phyloP scores from a whole-genome alignment of 2,888 invertebrate genomes.

The Hemaris fuciformis region DNA sequence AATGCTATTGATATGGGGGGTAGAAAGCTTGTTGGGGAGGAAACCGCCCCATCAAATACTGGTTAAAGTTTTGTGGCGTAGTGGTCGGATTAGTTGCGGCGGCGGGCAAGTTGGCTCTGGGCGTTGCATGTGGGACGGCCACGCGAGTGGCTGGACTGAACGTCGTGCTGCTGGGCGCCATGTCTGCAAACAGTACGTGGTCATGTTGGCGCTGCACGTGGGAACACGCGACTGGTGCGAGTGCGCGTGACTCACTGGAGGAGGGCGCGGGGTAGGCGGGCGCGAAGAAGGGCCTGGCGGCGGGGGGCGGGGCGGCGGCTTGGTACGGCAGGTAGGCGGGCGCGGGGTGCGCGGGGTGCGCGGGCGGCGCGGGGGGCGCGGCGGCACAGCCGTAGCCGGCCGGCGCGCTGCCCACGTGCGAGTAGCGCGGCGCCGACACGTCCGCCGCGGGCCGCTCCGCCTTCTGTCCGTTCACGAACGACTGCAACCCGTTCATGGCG shows the following conservation, averaged over 20 bases:
- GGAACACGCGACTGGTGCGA: too few species aligned
- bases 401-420: background rate
- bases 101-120: background rate
- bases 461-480: background rate
- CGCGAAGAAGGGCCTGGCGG: background rate
- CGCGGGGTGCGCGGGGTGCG: background rate
- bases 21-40: conserved; percentile 10
- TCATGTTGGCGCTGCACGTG: too few species aligned
- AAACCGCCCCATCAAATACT: background rate
- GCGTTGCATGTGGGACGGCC: background rate
- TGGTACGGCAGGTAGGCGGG: background rate
- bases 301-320: conserved; percentile 4
- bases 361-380: background rate
- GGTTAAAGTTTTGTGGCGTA: background rate
- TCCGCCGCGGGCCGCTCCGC: background rate
- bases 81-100: background rate
- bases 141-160: background rate
- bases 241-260: background rate
- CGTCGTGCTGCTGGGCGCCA: background rate
- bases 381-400: background rate
- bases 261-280: background rate
- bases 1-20: conserved; percentile 11
- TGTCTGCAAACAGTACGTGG: background rate
- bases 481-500: background rate
- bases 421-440: background rate